phyloP scores from a whole-genome alignment of 2,888 invertebrate genomes.

The Calliphora vomitoria region DNA sequence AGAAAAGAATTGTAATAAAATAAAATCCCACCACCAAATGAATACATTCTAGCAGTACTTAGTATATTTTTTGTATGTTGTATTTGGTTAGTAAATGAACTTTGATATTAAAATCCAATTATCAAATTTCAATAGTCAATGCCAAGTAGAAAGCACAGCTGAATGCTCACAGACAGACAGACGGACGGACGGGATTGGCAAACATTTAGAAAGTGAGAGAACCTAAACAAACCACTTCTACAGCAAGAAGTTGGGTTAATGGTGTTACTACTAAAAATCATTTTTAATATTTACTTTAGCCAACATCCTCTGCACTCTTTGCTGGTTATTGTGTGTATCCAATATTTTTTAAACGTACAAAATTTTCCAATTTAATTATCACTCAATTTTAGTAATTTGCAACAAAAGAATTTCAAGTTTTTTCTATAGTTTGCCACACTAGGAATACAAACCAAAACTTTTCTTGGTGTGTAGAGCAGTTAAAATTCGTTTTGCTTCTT shows the following conservation, averaged over 20 bases:
- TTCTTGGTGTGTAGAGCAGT: background rate
- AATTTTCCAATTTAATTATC: slow-evolving; percentile 62
- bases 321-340: background rate
- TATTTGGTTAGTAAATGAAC: slow-evolving; percentile 58
- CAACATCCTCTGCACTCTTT: background rate
- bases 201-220: background rate
- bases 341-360: slow-evolving; percentile 21
- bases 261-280: background rate
- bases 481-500: background rate
- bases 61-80: background rate
- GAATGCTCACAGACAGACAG: background rate
- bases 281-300: slow-evolving; percentile 13
- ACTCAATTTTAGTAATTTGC: background rate
- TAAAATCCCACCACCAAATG: background rate
- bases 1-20: slow-evolving; percentile 19
- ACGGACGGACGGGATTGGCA: background rate
- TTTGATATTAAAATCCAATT: slow-evolving; percentile 71
- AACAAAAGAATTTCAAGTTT: background rate
- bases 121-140: slow-evolving; percentile 61
- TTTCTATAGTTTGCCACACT: too few species aligned
- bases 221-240: too few species aligned
- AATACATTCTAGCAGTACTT: background rate
- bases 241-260: background rate
- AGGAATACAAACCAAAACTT: too few species aligned
- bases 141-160: slow-evolving; percentile 14